Base-by-base conservation (phyloP, 1,140 invertebrate species). In the Drosophila athabasca region DNA sequence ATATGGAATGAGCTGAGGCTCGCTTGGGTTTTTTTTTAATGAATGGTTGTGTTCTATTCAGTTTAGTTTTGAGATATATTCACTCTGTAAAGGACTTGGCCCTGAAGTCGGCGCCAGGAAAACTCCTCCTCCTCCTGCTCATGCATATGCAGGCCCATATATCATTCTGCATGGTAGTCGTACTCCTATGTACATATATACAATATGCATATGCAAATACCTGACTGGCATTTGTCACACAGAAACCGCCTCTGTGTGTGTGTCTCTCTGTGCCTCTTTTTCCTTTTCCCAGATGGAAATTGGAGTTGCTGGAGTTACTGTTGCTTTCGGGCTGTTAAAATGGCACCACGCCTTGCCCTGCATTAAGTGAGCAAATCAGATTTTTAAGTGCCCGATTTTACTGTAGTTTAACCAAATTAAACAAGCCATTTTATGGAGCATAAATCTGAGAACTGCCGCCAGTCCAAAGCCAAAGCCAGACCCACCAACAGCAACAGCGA, bases 81-180 rank as follows among this genome's bases (percentile, higher is more conserved):
- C 35, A 44, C 70, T 74, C 41, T 62, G 57, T 26, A 61, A 62
- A 81, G 79, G 73, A 81, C 50, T 62, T 77, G 60, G 70, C 71
- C 70, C 44, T 64, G 54, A 59, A 65, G 46, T 55, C 46, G 54
- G 71, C 57, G 62, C 67, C 68, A 78, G 57, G 60, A 71, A 80
- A 59, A 59, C 50, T 65, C 50, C 72, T 71, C 50, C 72, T 71
- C 50, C 35, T 39, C 9, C 35, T 39, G 35, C 35, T 39, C 65
- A 87, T 82, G 74, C 82, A 82, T 84, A 84, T 84, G 55, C 62
- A 84, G 57, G 31, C 53, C 72, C 76, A 79, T 84, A 79, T 76
- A 76, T 84, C 80, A 84, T 84, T 76, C 60, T 35, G 64, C 48
- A 61, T 39, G 11, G 35, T 39, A 11, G 9, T 39, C 35, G 11